Percentiles rank a stretch among this genome's conserved stretches.
These are phyloP conservation scores for Aphaenogaster floridana DNA, from an alignment of 1,140 invertebrate species.

Conservation along the genomic window DNA sequence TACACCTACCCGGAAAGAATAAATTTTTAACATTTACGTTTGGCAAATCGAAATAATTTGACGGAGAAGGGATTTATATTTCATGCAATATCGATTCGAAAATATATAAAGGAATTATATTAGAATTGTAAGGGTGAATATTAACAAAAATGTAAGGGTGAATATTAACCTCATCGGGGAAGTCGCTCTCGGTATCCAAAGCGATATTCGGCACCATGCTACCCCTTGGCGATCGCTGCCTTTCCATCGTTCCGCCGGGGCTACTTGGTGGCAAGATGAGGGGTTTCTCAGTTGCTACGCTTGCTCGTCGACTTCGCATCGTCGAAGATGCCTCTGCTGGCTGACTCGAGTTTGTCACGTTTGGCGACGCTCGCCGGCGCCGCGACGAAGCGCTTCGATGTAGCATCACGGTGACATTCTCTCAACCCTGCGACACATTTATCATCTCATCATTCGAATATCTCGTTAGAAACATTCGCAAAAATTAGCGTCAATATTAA, in stretches of 20 bases:
- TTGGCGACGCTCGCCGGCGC: conserved; percentile 89
- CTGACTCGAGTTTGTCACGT: conserved; percentile 88
- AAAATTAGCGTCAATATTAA: background rate
- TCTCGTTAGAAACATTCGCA: background rate
- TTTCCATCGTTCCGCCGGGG: conserved; percentile 76
- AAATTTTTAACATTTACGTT: background rate
- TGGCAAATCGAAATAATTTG: background rate
- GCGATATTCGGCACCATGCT: conserved; percentile 86
- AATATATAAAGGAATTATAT: conserved; percentile 21
- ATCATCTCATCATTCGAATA: background rate
- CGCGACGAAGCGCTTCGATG: conserved; percentile 90
- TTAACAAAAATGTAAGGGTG: conserved; percentile 36
- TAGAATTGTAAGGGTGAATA: background rate
- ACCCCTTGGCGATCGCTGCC: conserved; percentile 84
- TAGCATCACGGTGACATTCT: conserved; percentile 87
- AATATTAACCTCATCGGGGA: conserved; percentile 77
- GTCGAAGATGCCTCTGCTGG: conserved; percentile 76
- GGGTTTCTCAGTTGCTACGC: conserved; percentile 82
- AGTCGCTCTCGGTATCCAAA: conserved; percentile 79
- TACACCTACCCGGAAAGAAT: background rate
- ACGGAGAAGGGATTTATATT: background rate
- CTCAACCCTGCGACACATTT: conserved; percentile 71
- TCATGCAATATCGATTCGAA: background rate
- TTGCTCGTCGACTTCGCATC: conserved; percentile 79
- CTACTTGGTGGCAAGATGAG: conserved; percentile 77